Evolutionary conservation across 2,888 invertebrate species (phyloP).

Genomic region (Gortyna flavago): DNA sequence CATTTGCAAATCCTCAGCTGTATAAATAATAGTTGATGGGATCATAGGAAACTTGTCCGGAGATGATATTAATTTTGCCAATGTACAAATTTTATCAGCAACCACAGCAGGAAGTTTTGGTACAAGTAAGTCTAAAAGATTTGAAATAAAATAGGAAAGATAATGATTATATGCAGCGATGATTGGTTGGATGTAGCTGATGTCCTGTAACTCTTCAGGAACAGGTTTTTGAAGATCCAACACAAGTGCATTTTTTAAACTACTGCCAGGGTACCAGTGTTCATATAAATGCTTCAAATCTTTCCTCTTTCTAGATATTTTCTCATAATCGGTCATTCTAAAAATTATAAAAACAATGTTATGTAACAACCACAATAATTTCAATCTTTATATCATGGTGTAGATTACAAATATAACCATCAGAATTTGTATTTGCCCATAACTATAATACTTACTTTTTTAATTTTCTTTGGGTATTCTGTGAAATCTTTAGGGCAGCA

Average conservation of each 20-base stretch:
- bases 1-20: slow-evolving; percentile 82
- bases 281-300: slow-evolving; percentile 79
- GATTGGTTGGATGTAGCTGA: slow-evolving; percentile 81
- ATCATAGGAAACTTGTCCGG: slow-evolving; percentile 73
- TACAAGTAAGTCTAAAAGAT: slow-evolving; percentile 78
- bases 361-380: not conserved
- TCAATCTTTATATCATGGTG: not conserved
- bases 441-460: slow-evolving; percentile 72
- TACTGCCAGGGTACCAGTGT: slow-evolving; percentile 85
- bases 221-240: slow-evolving; percentile 80
- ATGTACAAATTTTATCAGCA: slow-evolving; percentile 74
- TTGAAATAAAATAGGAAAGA: slow-evolving; percentile 79
- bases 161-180: slow-evolving; percentile 83
- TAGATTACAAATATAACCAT: not conserved
- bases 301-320: slow-evolving; percentile 73
- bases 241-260: slow-evolving; percentile 73
- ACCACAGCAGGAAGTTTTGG: slow-evolving; percentile 76
- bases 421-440: not conserved
- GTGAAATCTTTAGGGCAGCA: slow-evolving; percentile 82
- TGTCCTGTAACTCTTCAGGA: slow-evolving; percentile 78
- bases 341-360: slow-evolving; percentile 57
- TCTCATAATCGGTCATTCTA: slow-evolving; percentile 71
- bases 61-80: slow-evolving; percentile 81
- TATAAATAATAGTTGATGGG: slow-evolving; percentile 80
- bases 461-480: slow-evolving; percentile 75